Evolutionary conservation across 2,888 invertebrate genomes (phyloP).

Genomic region (Mesopsocus fuscifrons): DNA sequence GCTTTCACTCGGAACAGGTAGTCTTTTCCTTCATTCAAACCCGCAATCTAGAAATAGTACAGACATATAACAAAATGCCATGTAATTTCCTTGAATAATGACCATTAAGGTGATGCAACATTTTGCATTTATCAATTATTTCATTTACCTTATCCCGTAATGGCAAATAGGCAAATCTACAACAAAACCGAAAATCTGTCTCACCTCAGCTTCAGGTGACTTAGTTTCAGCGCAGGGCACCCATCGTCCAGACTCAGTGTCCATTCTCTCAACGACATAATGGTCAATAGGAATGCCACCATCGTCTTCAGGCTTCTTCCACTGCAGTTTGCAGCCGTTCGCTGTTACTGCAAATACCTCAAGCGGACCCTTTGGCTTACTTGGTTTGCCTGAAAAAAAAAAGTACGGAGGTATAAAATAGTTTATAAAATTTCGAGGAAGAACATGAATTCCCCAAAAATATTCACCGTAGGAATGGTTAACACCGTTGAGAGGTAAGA

Average conservation of each 20-base stretch:
- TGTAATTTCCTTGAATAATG: background rate
- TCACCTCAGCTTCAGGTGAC: conserved; percentile 62
- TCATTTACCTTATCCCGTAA: no score
- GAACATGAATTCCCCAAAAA: no score
- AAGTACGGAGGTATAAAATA: background rate
- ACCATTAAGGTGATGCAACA: background rate
- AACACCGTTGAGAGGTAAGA: no score
- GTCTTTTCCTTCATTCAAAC: conserved; percentile 91
- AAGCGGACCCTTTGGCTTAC: conserved; percentile 85
- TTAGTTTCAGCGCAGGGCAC: conserved; percentile 74
- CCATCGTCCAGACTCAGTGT: conserved; percentile 82
- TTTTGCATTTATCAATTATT: no score
- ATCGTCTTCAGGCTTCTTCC: conserved; percentile 93
- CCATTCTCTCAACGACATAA: conserved; percentile 94
- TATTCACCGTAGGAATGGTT: no score
- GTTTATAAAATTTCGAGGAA: background rate
- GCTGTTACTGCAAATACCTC: conserved; percentile 81
- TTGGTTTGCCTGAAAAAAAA: conserved; percentile 41
- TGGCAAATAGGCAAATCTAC: no score
- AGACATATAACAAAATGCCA: background rate
- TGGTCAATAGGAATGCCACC: conserved; percentile 86
- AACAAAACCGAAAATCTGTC: no score
- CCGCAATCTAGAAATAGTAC: conserved; percentile 30
- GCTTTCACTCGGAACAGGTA: conserved; percentile 97
- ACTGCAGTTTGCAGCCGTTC: conserved; percentile 82